Percentiles rank a stretch among this genome's conserved stretches.
Evolutionary conservation across 53 echinoderm and acorn worm species (phyloP).

Genomic region (Stichopus horrens): DNA sequence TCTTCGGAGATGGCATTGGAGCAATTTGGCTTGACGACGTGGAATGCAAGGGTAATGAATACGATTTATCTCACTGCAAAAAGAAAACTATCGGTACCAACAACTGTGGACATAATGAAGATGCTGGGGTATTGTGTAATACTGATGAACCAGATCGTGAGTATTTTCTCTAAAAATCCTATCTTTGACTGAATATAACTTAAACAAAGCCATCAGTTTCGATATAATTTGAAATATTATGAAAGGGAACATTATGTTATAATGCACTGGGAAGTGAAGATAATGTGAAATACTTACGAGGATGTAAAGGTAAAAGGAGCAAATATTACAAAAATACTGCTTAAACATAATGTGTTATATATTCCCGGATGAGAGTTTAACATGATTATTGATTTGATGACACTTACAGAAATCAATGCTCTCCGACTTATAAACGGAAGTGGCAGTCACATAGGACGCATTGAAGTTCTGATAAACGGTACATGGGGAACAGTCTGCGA

Average conservation of each 20-base stretch:
- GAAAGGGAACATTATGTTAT: too few species aligned
- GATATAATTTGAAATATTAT: too few species aligned
- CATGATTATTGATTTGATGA: background rate
- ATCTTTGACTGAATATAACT: too few species aligned
- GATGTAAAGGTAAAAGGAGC: too few species aligned
- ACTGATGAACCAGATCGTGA: background rate
- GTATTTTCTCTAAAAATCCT: too few species aligned
- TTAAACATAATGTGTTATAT: too few species aligned
- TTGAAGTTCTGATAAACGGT: constrained; percentile 44
- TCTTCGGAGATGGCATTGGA: background rate
- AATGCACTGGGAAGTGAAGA: too few species aligned
- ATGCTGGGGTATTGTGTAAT: background rate
- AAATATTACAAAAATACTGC: too few species aligned
- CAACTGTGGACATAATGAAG: background rate
- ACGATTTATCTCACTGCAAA: background rate
- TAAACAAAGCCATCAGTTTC: too few species aligned
- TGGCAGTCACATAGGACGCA: constrained; percentile 1
- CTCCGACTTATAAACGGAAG: background rate
- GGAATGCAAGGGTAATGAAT: background rate
- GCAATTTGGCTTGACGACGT: background rate
- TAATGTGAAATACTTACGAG: too few species aligned
- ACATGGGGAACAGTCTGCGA: constrained; percentile 57
- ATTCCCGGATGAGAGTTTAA: too few species aligned
- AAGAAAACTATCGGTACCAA: background rate
- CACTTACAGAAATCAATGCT: background rate